A percentile compares a stretch with the other conserved stretches of the same genome.
phyloP scores from a whole-genome alignment of 2,113 vertebrate genomes.

The Arizona elegans region DNA sequence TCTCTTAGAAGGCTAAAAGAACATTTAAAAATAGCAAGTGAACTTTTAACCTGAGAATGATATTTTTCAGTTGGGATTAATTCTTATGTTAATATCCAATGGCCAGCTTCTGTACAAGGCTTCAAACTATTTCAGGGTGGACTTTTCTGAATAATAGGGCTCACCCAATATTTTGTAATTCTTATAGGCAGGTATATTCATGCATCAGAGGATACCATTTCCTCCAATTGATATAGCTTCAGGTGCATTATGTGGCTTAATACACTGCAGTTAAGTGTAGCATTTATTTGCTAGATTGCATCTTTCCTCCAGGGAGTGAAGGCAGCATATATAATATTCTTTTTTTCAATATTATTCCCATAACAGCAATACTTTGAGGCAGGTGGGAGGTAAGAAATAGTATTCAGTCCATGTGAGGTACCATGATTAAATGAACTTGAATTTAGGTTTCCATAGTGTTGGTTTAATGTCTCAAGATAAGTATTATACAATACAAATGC shows the following conservation, averaged over 20 bases:
- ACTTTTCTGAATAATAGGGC: background rate
- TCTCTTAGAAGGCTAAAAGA: background rate
- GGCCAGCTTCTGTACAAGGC: background rate
- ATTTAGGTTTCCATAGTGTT: background rate
- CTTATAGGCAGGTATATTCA: background rate
- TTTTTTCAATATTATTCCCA: background rate
- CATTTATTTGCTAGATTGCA: background rate
- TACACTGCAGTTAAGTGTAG: background rate
- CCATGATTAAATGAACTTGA: background rate
- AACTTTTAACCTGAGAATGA: background rate
- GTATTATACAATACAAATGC: background rate
- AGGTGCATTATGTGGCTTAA: background rate
- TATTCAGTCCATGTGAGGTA: background rate
- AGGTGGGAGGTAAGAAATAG: background rate
- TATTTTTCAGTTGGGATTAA: background rate
- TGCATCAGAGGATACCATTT: background rate
- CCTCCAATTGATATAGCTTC: background rate
- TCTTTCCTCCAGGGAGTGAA: background rate
- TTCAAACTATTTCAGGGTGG: background rate
- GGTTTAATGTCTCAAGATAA: background rate
- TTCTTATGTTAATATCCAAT: background rate
- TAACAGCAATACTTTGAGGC: background rate
- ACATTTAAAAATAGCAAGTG: background rate
- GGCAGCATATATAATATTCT: background rate
- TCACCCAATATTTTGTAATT: background rate